A percentile compares a stretch with the other conserved stretches of the same genome.
These are phyloP conservation scores for Periparus ater DNA, from an alignment of 2,797 vertebrate species.

Conservation along the genomic window DNA sequence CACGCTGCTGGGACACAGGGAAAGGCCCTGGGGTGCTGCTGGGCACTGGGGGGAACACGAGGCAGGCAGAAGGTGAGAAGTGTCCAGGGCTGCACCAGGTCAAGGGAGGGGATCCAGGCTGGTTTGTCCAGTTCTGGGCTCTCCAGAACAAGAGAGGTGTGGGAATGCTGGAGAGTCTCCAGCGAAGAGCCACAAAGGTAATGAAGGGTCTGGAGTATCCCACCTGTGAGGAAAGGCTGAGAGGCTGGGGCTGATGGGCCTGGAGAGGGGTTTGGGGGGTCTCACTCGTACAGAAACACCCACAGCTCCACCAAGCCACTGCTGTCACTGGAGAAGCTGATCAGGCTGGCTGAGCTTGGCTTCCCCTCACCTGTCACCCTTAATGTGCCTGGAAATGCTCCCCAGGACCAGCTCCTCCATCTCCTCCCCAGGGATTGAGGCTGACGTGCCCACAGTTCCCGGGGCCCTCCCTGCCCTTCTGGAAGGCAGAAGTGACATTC, in stretches of 20 bases:
- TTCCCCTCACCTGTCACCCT: not conserved
- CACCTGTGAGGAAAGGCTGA: not conserved
- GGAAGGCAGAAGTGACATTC: not conserved
- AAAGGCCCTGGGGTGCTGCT: not conserved
- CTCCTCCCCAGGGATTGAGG: not conserved
- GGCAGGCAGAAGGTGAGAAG: not conserved
- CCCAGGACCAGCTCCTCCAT: not conserved
- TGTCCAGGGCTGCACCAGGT: not conserved
- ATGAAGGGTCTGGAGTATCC: not conserved
- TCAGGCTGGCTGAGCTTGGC: too few relatives aligned
- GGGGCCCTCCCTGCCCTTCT: not conserved
- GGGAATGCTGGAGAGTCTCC: not conserved
- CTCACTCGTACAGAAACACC: fast-evolving
- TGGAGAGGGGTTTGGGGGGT: not conserved
- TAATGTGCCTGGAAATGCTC: not conserved
- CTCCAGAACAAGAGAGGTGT: not conserved
- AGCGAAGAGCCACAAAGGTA: fast-evolving
- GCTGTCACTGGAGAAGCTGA: not conserved
- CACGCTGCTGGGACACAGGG: not conserved
- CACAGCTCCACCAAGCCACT: not conserved
- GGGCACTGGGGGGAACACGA: fast-evolving
- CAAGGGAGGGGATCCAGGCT: too few relatives aligned
- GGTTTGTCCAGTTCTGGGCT: not conserved
- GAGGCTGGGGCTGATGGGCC: not conserved
- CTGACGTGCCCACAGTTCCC: not conserved